phyloP scores from a whole-genome alignment of 2,113 vertebrate species.

The Crotalus helleri region DNA sequence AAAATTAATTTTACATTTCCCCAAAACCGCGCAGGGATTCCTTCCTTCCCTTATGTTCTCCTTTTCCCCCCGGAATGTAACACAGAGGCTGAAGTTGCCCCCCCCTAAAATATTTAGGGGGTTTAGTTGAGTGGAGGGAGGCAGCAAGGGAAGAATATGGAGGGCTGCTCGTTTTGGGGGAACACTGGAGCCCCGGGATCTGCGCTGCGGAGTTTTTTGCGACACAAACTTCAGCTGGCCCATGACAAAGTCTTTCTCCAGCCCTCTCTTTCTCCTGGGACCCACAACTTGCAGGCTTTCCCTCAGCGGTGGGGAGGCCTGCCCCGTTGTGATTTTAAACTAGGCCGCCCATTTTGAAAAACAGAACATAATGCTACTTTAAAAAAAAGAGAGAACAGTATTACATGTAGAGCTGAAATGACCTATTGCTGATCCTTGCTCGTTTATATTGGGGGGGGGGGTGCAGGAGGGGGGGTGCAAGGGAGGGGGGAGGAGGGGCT shows the following conservation, averaged over 20 bases:
- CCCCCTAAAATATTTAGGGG: neutral
- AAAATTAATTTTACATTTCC: neutral
- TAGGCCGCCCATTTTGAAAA: neutral
- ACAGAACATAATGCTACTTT: neutral
- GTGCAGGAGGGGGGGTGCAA: no score
- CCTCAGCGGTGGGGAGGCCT: neutral
- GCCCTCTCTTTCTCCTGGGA: neutral
- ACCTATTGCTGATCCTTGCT: neutral
- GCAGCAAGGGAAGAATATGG: neutral
- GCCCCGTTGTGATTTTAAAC: neutral
- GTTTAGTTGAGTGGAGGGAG: neutral
- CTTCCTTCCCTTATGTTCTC: neutral
- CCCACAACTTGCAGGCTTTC: neutral
- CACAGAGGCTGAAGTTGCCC: neutral
- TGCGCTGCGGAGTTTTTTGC: fast-evolving
- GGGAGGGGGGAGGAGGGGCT: neutral
- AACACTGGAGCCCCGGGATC: neutral
- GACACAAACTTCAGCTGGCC: neutral
- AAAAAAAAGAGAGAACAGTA: neutral
- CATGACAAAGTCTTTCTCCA: neutral
- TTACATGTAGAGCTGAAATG: neutral
- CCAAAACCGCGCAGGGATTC: neutral
- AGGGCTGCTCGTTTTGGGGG: neutral
- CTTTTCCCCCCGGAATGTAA: neutral
- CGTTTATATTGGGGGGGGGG: neutral